Conservation (phyloP, 1,140 invertebrate genomes). For the Drosophila bocki region DNA sequence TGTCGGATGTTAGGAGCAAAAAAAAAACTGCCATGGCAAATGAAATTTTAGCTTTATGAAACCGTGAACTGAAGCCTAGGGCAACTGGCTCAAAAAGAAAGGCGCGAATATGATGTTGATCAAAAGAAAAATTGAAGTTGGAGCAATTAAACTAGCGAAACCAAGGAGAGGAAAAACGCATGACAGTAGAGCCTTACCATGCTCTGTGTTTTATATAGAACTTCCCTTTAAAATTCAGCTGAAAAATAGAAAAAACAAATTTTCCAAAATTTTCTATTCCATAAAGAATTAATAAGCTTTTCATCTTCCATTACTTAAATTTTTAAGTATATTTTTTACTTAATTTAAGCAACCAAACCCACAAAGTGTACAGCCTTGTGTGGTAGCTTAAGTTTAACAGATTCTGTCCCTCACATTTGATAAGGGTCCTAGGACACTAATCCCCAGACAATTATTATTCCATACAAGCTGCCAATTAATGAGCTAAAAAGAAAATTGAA, state of each 20-base stretch:
- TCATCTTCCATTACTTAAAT: not conserved
- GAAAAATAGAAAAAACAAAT: not conserved
- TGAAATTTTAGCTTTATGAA: conserved; percentile 20
- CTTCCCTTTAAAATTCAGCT: not conserved
- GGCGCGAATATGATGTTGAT: no score
- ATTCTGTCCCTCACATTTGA: conserved; percentile 4
- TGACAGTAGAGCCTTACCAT: not conserved
- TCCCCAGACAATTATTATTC: conserved; percentile 13
- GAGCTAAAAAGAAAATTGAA: conserved; percentile 16
- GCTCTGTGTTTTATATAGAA: not conserved
- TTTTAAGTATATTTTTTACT: not conserved
- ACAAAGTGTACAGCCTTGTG: no score
- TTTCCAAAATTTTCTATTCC: no score
- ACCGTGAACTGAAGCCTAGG: not conserved
- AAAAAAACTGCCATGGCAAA: not conserved
- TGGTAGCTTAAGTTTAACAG: not conserved
- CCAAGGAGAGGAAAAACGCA: no score
- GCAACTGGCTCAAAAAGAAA: conserved; percentile 1
- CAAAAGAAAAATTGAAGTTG: not conserved
- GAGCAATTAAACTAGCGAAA: conserved; percentile 1
- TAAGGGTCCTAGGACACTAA: not conserved
- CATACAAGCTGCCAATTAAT: conserved; percentile 12
- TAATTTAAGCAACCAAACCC: not conserved
- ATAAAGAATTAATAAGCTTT: no score
- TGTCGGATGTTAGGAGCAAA: not conserved